Percentiles rank a stretch among this genome's conserved stretches.
Evolutionary conservation across 30 jellyfish, hydroid and myxozoan species (phyloP).

Genomic region (Sanderia malayensis): DNA sequence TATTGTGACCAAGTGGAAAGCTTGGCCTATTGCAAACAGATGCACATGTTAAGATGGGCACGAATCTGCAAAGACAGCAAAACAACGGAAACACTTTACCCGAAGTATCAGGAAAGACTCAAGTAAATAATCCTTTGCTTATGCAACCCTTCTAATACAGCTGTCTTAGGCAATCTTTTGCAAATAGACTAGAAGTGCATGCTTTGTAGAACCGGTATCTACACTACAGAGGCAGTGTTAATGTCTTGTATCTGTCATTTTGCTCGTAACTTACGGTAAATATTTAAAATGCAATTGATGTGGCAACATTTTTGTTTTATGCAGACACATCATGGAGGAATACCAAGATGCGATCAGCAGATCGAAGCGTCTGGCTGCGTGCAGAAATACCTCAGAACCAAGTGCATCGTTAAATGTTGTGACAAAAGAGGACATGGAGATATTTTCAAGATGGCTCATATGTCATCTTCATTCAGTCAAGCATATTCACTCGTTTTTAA

Average conservation of each 20-base stretch:
- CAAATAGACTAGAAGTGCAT: not conserved
- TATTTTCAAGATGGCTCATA: slow-evolving; percentile 78
- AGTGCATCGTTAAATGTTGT: slow-evolving; percentile 28
- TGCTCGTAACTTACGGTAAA: not conserved
- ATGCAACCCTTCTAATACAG: too few relatives aligned
- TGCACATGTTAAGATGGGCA: slow-evolving; percentile 85
- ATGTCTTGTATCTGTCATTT: not conserved
- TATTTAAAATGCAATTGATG: not conserved
- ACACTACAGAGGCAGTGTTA: not conserved
- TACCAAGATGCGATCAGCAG: slow-evolving; percentile 70
- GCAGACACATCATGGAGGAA: slow-evolving; percentile 54
- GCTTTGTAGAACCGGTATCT: not conserved
- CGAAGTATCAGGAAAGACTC: slow-evolving; percentile 55
- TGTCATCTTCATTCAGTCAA: slow-evolving; percentile 74
- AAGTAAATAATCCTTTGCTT: too few relatives aligned
- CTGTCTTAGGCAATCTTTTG: too few relatives aligned
- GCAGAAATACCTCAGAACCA: slow-evolving; percentile 42
- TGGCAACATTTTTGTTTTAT: not conserved
- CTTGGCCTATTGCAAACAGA: slow-evolving; percentile 45
- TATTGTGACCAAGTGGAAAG: slow-evolving; percentile 60
- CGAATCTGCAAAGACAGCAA: slow-evolving; percentile 79
- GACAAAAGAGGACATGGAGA: slow-evolving; percentile 53
- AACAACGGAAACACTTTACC: slow-evolving; percentile 49
- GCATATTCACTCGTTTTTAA: slow-evolving; percentile 52
- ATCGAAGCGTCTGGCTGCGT: slow-evolving; percentile 62